A percentile compares a stretch with the other conserved stretches of the same genome.
Conservation (phyloP, 2,113 vertebrate species). For the Uria lomvia region DNA sequence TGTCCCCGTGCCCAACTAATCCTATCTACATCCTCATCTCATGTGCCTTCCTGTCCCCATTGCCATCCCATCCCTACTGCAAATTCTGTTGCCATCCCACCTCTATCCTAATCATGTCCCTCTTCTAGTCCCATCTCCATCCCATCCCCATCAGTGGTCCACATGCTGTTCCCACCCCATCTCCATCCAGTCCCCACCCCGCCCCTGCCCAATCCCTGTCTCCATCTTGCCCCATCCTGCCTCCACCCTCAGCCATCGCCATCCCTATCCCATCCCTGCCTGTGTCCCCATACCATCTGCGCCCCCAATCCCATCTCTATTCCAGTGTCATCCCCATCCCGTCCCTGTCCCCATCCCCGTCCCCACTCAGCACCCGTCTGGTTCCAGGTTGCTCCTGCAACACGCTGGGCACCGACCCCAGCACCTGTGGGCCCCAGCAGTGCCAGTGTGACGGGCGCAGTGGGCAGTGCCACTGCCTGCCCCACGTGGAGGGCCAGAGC, state of each 20-base stretch:
- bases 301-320: not conserved
- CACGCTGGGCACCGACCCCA: conserved; percentile 81
- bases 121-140: not conserved
- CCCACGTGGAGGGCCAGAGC: conserved; percentile 83
- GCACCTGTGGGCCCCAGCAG: conserved; percentile 81
- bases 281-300: not conserved
- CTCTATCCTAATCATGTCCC: not conserved
- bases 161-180: not conserved
- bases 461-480: conserved; percentile 90
- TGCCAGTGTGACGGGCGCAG: conserved; percentile 85
- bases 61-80: not conserved
- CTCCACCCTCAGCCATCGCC: not conserved
- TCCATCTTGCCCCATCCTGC: not conserved
- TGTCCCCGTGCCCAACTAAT: not conserved
- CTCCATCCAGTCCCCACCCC: not conserved
- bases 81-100: not conserved
- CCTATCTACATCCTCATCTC: not conserved
- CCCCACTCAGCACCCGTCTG: not conserved
- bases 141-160: not conserved
- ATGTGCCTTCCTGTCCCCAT: not conserved
- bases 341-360: not conserved
- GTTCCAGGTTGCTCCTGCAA: conserved; percentile 90
- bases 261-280: not conserved
- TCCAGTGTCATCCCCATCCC: not conserved
- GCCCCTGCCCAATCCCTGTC: too few species aligned